These are phyloP conservation scores for Orcinus orca DNA, from an alignment of 2,113 vertebrate genomes.

Conservation along the genomic window DNA sequence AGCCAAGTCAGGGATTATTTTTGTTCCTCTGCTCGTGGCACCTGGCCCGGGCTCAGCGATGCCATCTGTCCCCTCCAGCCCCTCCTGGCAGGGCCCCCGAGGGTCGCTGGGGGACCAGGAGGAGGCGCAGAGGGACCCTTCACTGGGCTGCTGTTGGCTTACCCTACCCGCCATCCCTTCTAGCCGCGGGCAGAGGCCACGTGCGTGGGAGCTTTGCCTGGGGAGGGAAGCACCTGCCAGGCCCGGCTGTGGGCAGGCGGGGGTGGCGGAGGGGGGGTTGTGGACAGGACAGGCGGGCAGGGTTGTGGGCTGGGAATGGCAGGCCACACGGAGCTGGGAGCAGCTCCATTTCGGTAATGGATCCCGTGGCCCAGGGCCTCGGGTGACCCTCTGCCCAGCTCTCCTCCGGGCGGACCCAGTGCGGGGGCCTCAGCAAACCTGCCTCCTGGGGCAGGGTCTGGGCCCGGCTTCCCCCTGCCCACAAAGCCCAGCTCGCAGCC, in stretches of 20 bases:
- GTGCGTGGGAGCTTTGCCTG: neutral
- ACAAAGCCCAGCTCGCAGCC: too few species aligned
- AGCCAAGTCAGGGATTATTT: slow-evolving; percentile 61
- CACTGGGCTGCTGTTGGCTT: neutral
- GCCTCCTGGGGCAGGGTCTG: neutral
- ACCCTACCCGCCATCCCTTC: neutral
- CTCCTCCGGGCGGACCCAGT: slow-evolving; percentile 4
- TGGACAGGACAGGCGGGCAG: neutral
- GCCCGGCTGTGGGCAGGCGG: neutral
- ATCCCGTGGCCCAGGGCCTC: slow-evolving; percentile 40
- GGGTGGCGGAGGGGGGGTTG: too few species aligned
- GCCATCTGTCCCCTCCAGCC: slow-evolving; percentile 31
- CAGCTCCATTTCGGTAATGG: neutral
- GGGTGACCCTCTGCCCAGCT: slow-evolving; percentile 46
- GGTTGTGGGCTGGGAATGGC: neutral
- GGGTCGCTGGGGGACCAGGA: neutral
- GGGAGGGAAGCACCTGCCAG: neutral
- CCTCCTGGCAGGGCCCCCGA: neutral
- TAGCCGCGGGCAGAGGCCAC: neutral
- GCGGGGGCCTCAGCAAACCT: slow-evolving; percentile 43
- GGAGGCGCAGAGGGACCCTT: neutral
- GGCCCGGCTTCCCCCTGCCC: neutral
- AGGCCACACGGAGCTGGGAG: neutral
- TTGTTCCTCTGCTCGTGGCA: slow-evolving; percentile 36
- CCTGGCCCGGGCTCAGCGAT: neutral